Percentiles rank a stretch among this genome's conserved stretches.
Conservation (phyloP, 2,888 invertebrate genomes). For the Disparrhopalites patrizii region DNA sequence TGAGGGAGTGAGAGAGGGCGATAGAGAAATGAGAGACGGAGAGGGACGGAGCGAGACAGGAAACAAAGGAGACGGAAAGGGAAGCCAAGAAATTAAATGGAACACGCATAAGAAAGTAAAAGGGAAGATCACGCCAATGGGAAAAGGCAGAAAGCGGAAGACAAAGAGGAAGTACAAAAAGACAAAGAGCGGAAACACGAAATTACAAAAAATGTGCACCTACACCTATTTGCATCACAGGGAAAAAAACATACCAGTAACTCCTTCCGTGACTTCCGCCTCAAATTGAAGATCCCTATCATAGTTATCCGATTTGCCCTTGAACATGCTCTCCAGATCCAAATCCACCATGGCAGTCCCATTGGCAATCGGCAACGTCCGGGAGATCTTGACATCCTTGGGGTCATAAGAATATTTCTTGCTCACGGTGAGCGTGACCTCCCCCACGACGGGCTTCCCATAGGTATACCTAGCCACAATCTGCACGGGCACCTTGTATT, state of each 20-base stretch:
- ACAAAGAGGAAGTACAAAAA: no score
- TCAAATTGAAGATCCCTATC: constrained; percentile 76
- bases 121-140: no score
- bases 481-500: constrained; percentile 70
- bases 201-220: no score
- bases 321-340: constrained; percentile 26
- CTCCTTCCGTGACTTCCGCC: constrained; percentile 82
- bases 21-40: no score
- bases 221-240: no score
- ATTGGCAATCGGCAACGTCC: constrained; percentile 2
- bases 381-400: background rate
- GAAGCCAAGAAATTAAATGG: no score
- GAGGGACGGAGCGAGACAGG: no score
- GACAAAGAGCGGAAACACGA: no score
- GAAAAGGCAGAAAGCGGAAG: no score
- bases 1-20: no score
- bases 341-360: constrained; percentile 25
- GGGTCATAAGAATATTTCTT: background rate
- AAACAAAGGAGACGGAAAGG: no score
- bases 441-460: constrained; percentile 31
- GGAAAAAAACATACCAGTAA: constrained; percentile 78
- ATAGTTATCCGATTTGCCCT: constrained; percentile 65
- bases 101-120: no score
- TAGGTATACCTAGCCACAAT: constrained; percentile 70
- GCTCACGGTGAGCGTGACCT: background rate